Conservation (phyloP, 92 coral and sea anemone species). For the Scolanthus callimorphus region DNA sequence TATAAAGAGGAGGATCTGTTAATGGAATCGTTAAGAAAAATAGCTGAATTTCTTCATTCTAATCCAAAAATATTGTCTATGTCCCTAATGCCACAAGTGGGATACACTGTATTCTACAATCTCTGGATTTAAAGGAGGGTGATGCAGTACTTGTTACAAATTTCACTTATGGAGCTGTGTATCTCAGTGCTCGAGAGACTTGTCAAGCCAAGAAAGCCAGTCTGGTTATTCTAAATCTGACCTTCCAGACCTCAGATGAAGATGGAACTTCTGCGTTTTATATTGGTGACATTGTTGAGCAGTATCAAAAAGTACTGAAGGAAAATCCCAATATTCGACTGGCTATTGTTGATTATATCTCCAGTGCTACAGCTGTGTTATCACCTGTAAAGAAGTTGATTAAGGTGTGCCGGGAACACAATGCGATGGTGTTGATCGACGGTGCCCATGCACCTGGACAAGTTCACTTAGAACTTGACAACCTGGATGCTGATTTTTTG, state of each 20-base stretch:
- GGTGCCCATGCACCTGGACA: conserved; percentile 94
- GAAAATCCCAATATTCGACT: conserved; percentile 57
- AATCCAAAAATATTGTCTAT: conserved; percentile 56
- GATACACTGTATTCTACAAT: conserved; percentile 43
- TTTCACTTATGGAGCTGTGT: conserved; percentile 70
- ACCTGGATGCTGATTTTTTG: conserved; percentile 82
- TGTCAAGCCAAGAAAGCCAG: conserved; percentile 57
- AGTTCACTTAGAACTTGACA: conserved; percentile 61
- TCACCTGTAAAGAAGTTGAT: conserved; percentile 62
- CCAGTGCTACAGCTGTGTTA: conserved; percentile 57
- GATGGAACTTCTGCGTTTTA: conserved; percentile 54
- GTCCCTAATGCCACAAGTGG: conserved; percentile 70
- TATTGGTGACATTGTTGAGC: conserved; percentile 62
- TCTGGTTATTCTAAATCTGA: conserved; percentile 65
- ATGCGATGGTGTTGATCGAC: conserved; percentile 67
- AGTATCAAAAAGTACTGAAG: conserved; percentile 54
- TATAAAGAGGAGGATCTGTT: conserved; percentile 22
- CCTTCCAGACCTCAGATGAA: conserved; percentile 63
- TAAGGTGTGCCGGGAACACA: conserved; percentile 61
- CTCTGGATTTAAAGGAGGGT: conserved; percentile 56
- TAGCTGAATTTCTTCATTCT: conserved; percentile 65
- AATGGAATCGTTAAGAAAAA: conserved; percentile 31
- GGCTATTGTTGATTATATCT: conserved; percentile 73
- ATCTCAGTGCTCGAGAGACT: conserved; percentile 56
- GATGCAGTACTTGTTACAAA: conserved; percentile 62